Evolutionary conservation across 1,140 invertebrate genomes (phyloP).

Genomic region (Meloidogyne floridensis): DNA sequence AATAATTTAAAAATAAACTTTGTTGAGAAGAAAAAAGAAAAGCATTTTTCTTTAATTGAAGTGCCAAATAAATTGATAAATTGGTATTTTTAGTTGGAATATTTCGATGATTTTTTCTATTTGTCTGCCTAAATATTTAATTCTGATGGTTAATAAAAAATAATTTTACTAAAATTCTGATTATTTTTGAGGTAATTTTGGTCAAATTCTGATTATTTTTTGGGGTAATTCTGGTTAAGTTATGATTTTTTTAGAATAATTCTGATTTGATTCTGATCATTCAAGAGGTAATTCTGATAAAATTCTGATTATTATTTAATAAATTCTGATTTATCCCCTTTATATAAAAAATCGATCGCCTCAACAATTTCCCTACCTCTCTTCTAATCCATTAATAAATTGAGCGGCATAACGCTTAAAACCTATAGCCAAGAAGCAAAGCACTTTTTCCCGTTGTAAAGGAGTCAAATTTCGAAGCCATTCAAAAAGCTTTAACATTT

Average conservation of each 20-base stretch:
- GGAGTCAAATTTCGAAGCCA: conserved; percentile 8
- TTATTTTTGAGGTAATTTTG: not conserved
- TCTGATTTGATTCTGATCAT: not conserved
- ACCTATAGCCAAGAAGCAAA: conserved; percentile 1
- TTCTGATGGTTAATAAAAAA: too few species aligned
- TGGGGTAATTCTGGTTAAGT: not conserved
- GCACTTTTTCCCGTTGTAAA: not conserved
- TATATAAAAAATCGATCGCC: not conserved
- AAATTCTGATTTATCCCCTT: not conserved
- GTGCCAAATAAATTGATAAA: not conserved
- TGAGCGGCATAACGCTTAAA: not conserved
- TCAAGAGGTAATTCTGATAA: not conserved
- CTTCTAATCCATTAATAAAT: not conserved
- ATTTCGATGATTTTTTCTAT: not conserved
- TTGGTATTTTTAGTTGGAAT: not conserved
- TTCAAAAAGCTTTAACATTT: not conserved
- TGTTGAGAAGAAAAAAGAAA: not conserved
- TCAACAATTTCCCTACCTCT: not conserved
- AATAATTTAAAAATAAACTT: not conserved
- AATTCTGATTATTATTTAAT: not conserved
- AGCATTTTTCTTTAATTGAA: not conserved
- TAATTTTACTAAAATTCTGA: not conserved
- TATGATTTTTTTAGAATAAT: not conserved
- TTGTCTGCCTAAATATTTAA: not conserved
- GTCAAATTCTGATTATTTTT: not conserved